Base-by-base conservation (phyloP, 1,140 invertebrate genomes). In the Euwallacea fornicatus region DNA sequence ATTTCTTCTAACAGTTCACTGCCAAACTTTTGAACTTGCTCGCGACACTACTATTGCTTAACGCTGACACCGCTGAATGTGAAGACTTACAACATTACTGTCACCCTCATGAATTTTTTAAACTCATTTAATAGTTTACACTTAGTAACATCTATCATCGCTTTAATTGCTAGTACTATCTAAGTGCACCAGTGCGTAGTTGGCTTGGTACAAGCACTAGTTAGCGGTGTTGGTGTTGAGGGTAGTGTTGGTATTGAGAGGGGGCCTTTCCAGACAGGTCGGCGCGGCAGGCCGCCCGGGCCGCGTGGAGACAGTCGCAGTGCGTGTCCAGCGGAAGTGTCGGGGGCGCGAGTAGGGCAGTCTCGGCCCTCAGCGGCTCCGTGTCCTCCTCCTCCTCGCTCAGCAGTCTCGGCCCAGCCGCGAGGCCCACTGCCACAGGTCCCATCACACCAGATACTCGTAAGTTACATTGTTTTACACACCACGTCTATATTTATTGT, bases 291-390 rank as follows among this genome's bases (percentile, higher is more conserved):
- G 85, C 85, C 87, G 87, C 84, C 84, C 86, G 88, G 86, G 87
- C 88, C 85, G 88, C 88, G 87, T 89, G 88, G 88, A 89, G 88
- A 86, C 88, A 89, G 85, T 89, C 88, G 84, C 88, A 89, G 84
- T 89, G 88, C 84, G 86, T 89, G 85, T 86, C 87, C 83, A 88
- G 87, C 83, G 87, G 87, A 81, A 80, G 79, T 80, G 79, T 82
- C 81, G 77, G 63, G 82, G 82, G 83, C 82, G 81, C 82, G 75
- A 50, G 47, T 79, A 75, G 82, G 84, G 84, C 86, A 82, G 85
- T 85, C 82, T 87, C 86, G 82, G 86, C 85, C 82, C 85, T 87
- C 85, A 86, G 85, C 82, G 85, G 86, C 84, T 86, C 86, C 84
- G 86, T 87, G 83, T 86, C 85, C 84, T 86, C 85, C 83, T 85